A percentile compares a stretch with the other conserved stretches of the same genome.
phyloP scores from a whole-genome alignment of 2,113 vertebrate species.

The Xenopus tropicalis region DNA sequence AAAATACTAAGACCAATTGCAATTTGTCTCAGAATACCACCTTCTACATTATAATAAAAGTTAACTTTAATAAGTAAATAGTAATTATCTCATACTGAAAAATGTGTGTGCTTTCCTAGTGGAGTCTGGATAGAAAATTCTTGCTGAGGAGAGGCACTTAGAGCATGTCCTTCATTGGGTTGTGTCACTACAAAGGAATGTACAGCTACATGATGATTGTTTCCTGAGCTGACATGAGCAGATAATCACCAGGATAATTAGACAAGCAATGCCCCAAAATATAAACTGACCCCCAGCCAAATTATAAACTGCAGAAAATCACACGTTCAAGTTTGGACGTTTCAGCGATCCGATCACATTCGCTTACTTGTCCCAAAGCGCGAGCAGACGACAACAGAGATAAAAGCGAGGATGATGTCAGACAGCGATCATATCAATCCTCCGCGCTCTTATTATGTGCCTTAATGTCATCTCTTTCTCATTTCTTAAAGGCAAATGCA shows the following conservation, averaged over 20 bases:
- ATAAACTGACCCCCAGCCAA: conserved; percentile 36
- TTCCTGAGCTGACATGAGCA: conserved; percentile 24
- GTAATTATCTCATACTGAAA: too few species aligned
- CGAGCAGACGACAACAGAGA: conserved; percentile 25
- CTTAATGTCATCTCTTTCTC: conserved; percentile 15
- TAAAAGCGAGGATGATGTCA: conserved; percentile 36
- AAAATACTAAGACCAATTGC: too few species aligned
- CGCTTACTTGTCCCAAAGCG: conserved; percentile 32
- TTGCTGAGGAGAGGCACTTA: conserved; percentile 3
- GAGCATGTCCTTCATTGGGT: not conserved
- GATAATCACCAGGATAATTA: conserved; percentile 43
- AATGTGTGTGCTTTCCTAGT: not conserved
- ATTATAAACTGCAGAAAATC: conserved; percentile 38
- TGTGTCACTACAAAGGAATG: conserved; percentile 32
- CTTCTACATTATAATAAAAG: too few species aligned
- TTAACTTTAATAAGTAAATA: too few species aligned
- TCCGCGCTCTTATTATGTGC: conserved; percentile 27
- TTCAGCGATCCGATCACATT: conserved; percentile 36
- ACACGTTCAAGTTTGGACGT: conserved; percentile 40
- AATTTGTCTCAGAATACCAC: too few species aligned
- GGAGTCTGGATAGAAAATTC: not conserved
- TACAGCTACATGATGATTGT: conserved; percentile 12
- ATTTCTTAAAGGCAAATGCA: not conserved
- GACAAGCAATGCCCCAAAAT: conserved; percentile 16
- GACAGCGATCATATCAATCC: conserved; percentile 13